phyloP scores from a whole-genome alignment of 2,113 vertebrate species.

The Mus musculus region DNA sequence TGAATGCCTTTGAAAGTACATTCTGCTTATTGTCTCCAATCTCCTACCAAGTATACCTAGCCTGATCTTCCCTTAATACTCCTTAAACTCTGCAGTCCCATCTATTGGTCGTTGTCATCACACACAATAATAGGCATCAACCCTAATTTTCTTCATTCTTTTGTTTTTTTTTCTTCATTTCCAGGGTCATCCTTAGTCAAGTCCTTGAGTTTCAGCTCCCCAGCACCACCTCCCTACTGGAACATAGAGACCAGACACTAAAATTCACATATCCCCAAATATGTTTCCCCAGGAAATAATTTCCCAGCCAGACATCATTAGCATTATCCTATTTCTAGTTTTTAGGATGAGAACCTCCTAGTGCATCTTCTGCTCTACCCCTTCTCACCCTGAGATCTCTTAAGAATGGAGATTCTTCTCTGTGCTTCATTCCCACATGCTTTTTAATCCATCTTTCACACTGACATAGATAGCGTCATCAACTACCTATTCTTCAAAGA shows the following conservation, averaged over 20 bases:
- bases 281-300: constrained; percentile 1
- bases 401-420: background rate
- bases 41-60: background rate
- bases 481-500: constrained; percentile 31
- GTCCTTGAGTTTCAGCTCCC: background rate
- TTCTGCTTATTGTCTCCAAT: background rate
- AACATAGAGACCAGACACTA: background rate
- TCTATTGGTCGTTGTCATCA: background rate
- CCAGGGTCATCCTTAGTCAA: background rate
- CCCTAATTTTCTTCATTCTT: background rate
- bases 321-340: background rate
- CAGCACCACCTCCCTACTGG: background rate
- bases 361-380: background rate
- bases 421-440: background rate
- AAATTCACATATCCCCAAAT: background rate
- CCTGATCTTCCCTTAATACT: background rate
- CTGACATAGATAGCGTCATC: background rate
- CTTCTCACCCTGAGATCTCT: background rate
- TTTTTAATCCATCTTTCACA: background rate
- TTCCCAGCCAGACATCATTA: background rate
- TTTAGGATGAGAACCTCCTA: background rate
- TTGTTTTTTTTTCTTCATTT: background rate
- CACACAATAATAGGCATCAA: background rate
- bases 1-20: background rate
- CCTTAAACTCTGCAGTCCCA: background rate